Evolutionary conservation across 2,888 invertebrate genomes (phyloP).

Genomic region (Cataglyphis altisquamis): DNA sequence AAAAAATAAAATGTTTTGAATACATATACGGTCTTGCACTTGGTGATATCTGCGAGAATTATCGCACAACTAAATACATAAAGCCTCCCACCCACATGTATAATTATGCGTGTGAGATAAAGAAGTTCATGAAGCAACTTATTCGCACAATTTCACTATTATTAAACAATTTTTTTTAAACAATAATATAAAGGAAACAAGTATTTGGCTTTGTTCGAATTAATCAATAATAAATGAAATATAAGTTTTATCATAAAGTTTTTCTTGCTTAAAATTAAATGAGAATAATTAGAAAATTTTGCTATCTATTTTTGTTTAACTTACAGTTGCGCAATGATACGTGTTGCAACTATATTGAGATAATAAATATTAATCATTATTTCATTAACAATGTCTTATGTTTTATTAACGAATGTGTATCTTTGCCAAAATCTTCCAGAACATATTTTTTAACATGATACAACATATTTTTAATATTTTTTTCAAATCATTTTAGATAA

Average conservation of each 20-base stretch:
- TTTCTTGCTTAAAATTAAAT: neutral
- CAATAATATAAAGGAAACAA: neutral
- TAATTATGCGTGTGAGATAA: neutral
- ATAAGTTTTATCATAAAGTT: neutral
- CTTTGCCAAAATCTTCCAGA: neutral
- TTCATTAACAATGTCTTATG: neutral
- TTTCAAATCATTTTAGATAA: neutral
- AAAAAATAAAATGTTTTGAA: neutral
- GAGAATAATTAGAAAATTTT: neutral
- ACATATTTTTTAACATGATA: neutral
- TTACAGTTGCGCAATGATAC: neutral
- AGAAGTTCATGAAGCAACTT: neutral
- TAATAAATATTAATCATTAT: neutral
- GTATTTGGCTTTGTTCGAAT: neutral
- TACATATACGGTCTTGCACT: neutral
- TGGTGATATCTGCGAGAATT: neutral
- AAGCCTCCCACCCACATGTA: neutral
- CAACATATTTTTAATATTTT: neutral
- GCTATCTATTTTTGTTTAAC: neutral
- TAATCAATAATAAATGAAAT: conserved; percentile 2
- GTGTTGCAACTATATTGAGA: neutral
- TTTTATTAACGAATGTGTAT: neutral
- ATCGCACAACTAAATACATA: neutral
- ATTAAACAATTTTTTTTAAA: neutral
- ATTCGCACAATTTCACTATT: neutral